phyloP scores from a whole-genome alignment of 2,797 vertebrate species.

The Sarcoramphus papa region DNA sequence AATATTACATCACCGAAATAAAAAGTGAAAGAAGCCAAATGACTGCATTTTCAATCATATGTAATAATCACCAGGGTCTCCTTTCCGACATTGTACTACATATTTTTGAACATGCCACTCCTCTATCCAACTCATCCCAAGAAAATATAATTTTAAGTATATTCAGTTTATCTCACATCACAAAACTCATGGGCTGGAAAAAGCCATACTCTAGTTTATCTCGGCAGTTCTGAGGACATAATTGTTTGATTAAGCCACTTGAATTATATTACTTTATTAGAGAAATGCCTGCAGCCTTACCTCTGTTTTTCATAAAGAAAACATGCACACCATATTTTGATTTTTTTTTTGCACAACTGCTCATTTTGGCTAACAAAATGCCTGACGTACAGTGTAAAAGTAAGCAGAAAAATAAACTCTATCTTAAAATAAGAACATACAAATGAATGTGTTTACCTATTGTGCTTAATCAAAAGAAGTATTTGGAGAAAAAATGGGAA shows the following conservation, averaged over 20 bases:
- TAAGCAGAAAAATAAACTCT: not conserved
- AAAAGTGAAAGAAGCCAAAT: not conserved
- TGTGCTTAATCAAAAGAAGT: fast-evolving
- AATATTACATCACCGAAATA: not conserved
- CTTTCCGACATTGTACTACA: not conserved
- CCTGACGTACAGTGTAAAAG: not conserved
- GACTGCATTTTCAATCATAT: not conserved
- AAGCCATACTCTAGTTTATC: not conserved
- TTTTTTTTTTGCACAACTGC: not conserved
- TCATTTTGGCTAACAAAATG: not conserved
- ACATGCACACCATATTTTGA: fast-evolving
- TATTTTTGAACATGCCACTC: not conserved
- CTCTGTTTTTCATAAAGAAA: not conserved
- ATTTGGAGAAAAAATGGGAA: not conserved
- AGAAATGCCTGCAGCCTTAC: not conserved
- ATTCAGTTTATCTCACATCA: not conserved
- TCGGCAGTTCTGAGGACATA: not conserved
- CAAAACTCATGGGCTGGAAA: not conserved
- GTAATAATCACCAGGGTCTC: not conserved
- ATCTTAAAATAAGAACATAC: not conserved
- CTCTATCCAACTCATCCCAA: not conserved
- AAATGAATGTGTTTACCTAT: fast-evolving
- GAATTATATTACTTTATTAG: not conserved
- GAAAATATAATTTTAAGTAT: not conserved
- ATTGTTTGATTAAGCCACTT: not conserved